Evolutionary conservation across 2,888 invertebrate species (phyloP).

Genomic region (Corythucha ciliata): DNA sequence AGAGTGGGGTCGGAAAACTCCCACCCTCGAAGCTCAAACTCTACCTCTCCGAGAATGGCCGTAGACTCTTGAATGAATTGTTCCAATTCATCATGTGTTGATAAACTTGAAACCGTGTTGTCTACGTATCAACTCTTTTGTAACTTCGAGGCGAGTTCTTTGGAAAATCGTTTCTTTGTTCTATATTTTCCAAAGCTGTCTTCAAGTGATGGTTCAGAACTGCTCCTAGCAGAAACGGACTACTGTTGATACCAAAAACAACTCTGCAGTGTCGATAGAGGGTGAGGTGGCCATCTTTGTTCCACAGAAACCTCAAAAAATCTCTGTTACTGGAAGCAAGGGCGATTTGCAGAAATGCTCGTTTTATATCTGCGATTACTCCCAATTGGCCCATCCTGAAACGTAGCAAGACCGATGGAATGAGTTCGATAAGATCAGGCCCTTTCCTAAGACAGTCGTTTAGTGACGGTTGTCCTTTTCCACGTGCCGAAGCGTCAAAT

Average conservation of each 20-base stretch:
- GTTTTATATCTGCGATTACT: conserved; percentile 33
- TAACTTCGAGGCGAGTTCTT: neutral
- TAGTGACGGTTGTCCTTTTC: conserved; percentile 23
- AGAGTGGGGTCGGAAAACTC: conserved; percentile 7
- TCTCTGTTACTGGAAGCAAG: conserved; percentile 34
- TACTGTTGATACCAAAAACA: conserved; percentile 22
- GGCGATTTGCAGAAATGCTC: conserved; percentile 38
- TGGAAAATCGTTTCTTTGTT: neutral
- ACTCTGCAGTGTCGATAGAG: conserved; percentile 20
- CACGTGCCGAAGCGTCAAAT: conserved; percentile 27
- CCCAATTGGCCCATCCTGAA: conserved; percentile 27
- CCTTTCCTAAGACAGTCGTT: conserved; percentile 34
- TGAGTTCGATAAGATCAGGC: conserved; percentile 30
- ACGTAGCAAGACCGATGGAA: conserved; percentile 24
- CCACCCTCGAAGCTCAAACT: conserved; percentile 15
- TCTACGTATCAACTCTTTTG: conserved; percentile 15
- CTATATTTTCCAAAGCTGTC: neutral
- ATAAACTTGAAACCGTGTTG: conserved; percentile 2
- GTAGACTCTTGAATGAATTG: neutral
- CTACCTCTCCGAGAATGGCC: neutral
- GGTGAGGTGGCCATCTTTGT: conserved; percentile 1
- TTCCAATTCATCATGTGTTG: neutral
- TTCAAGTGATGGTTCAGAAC: conserved; percentile 18
- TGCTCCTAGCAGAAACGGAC: conserved; percentile 24
- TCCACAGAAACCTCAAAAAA: conserved; percentile 35